Percentiles rank a stretch among this genome's conserved stretches.
Conservation (phyloP, 1,140 invertebrate genomes). For the Neotoxoptera formosana region DNA sequence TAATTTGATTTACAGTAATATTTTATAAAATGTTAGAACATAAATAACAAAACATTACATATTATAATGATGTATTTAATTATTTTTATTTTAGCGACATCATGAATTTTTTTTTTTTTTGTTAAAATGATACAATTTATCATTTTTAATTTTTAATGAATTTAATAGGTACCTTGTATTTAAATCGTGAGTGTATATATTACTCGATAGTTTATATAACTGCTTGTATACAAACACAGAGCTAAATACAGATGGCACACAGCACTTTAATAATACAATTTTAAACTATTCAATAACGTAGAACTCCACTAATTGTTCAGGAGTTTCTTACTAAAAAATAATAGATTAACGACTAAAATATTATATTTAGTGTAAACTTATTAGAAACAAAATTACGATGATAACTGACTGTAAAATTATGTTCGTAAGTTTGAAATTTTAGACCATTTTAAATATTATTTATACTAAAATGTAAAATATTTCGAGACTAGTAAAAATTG, state of each 20-base stretch:
- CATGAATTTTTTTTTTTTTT: not conserved
- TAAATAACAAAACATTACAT: not conserved
- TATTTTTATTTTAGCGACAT: not conserved
- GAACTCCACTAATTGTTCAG: not conserved
- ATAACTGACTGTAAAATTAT: not conserved
- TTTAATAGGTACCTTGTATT: not conserved
- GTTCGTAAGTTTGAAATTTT: not conserved
- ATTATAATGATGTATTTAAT: too few relatives aligned
- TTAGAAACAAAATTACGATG: not conserved
- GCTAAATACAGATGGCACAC: slow-evolving; percentile 31
- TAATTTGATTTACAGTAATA: not conserved
- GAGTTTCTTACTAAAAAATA: not conserved
- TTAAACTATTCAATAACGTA: not conserved
- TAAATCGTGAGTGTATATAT: not conserved
- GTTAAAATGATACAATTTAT: not conserved
- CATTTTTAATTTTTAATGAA: not conserved
- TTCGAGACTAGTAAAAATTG: not conserved
- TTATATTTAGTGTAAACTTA: not conserved
- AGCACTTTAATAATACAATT: slow-evolving; percentile 23
- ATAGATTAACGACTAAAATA: not conserved
- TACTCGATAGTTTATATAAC: slow-evolving; percentile 7
- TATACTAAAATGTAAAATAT: not conserved
- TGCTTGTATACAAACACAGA: slow-evolving; percentile 31
- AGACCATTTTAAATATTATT: not conserved
- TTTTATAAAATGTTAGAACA: not conserved